Evolutionary conservation across 2,888 invertebrate genomes (phyloP).

Genomic region (Cartodere bifasciata): DNA sequence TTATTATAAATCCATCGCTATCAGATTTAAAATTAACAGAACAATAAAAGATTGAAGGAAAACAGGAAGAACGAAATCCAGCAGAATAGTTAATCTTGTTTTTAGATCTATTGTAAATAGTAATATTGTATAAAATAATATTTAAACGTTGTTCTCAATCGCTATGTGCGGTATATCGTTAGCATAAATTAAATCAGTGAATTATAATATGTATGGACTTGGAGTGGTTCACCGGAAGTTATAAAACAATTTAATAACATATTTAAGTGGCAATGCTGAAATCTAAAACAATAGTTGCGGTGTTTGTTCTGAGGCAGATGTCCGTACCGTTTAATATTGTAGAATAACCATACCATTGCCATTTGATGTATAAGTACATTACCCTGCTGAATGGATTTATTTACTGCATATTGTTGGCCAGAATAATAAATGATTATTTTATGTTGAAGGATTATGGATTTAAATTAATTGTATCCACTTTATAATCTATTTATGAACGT

Average conservation of each 20-base stretch:
- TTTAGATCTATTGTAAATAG: too few relatives aligned
- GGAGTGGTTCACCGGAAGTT: slow-evolving; percentile 30
- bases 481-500: too few relatives aligned
- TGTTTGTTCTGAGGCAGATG: slow-evolving; percentile 32
- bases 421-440: slow-evolving; percentile 24
- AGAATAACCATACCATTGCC: too few relatives aligned
- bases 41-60: slow-evolving; percentile 30
- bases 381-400: slow-evolving; percentile 28
- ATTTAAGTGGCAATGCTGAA: slow-evolving; percentile 34
- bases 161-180: slow-evolving; percentile 30
- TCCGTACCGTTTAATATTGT: slow-evolving; percentile 28
- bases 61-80: slow-evolving; percentile 26
- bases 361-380: too few relatives aligned
- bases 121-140: too few relatives aligned
- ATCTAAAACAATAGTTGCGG: slow-evolving; percentile 32
- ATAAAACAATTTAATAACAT: slow-evolving; percentile 37
- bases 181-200: slow-evolving; percentile 31
- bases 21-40: slow-evolving; percentile 29
- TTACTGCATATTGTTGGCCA: slow-evolving; percentile 30
- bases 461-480: slow-evolving; percentile 24
- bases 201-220: slow-evolving; percentile 26
- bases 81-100: too few relatives aligned
- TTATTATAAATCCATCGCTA: slow-evolving; percentile 13
- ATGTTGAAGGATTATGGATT: slow-evolving; percentile 26
- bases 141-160: too few relatives aligned